Base-by-base conservation (phyloP, 2,888 invertebrate genomes). In the Orthonychiurus folsomi region DNA sequence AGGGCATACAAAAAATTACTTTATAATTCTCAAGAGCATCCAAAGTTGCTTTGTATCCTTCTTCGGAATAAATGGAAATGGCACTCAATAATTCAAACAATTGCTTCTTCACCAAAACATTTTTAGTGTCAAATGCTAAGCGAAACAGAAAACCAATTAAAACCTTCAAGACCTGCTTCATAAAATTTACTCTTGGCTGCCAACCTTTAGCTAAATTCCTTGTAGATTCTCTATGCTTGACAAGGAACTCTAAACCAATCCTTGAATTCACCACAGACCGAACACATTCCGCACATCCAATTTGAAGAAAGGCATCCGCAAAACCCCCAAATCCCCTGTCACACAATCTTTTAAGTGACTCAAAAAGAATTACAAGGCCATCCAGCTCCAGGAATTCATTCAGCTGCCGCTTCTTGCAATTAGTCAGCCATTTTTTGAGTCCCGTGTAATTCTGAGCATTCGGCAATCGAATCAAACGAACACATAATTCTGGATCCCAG, bases 61-160 rank as follows among this genome's bases (percentile, higher is more conserved):
- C 92, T 64, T 85, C 84, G 76, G 88, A 93, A 83, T 94, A 93
- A 63, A 93, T 91, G 77, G 93, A 93, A 64, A 95, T 81, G 37
- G 94, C 94, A 60, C 93, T 92, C 71, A 95, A 83, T 66, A 95
- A 81, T 81, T 95, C 93, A 78, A 94, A 89, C 75, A 94, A 92
- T 83, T 94, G 93, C 79, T 93, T 93, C 82, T 93, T 93, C 73
- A 94, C 92, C 69, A 89, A 86, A 58, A 86, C 85, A 76, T 91
- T 92, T 71, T 84, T 86, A 52, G 93, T 92, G 77, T 93, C 90
- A 78, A 95, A 82, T 71, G 93, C 94, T 78, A 77, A 24, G 78
- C 78, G 59, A 68, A 60, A 63, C 37, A 56, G 50, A 54, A 57
- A 56, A 55, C 21, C 9, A 12, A 25, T 21, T 23, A 56, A 56